Evolutionary conservation across 2,113 vertebrate species (phyloP), one percentile per base, ranked within the genome.

Genomic region (Shinisaurus crocodilurus): DNA sequence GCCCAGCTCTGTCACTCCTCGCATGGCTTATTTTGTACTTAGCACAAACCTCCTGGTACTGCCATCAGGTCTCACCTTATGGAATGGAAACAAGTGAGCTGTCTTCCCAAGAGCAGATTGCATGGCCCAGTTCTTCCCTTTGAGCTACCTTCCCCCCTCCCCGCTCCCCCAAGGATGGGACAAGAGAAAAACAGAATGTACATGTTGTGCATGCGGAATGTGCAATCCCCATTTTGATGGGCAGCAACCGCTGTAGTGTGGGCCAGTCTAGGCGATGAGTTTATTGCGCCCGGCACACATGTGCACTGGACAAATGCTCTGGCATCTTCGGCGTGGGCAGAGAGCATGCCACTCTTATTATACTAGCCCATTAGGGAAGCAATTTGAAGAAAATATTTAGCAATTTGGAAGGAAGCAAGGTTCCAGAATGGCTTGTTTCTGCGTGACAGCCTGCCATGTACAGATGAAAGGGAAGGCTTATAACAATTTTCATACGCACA

Each of bases 371-470:
- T 97, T 97, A 98, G 97, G 97, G 97, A 97, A 98, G 97, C 97
- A 95, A 97, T 97, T 97, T 96, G 97, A 96, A 97, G 97, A 96
- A 97, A 97, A 96, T 95, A 97, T 96, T 98, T 96, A 97, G 97
- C 96, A 96, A 97, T 97, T 98, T 98, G 97, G 97, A 97, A 96
- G 94, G 97, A 96, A 97, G 96, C 91, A 92, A 96, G 96, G 95
- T 93, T 97, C 95, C 95, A 91, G 96, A 97, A 98, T 97, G 95
- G 97, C 96, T 97, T 92, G 89, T 96, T 97, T 97, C 96, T 96
- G 94, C 92, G 96, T 97, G 97, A 97, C 97, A 97, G 97, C 96
- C 97, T 97, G 97, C 97, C 96, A 96, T 92, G 94, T 95, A 95
- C 97, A 97, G 97, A 97, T 97, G 97, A 97, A 97, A 97, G 96